A percentile compares a stretch with the other conserved stretches of the same genome.
Evolutionary conservation across 2,113 vertebrate genomes (phyloP).

Genomic region (Brienomyrus longianalis): DNA sequence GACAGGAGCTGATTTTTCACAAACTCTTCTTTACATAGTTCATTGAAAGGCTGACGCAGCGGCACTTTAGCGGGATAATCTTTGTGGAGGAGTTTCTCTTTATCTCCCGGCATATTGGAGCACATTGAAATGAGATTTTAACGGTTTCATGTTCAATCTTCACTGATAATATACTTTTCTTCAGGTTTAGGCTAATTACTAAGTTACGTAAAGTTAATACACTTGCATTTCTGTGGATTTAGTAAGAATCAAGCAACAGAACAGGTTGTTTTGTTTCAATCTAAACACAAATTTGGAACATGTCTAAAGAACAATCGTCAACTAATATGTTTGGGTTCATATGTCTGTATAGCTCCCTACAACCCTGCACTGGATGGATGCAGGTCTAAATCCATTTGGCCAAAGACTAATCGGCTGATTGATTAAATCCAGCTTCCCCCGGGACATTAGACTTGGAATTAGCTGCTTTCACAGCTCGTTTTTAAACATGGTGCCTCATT

Average conservation of each 20-base stretch:
- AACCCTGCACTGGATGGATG: neutral
- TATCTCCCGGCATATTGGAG: neutral
- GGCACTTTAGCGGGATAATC: neutral
- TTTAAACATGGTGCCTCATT: neutral
- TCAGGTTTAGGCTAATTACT: neutral
- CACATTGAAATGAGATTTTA: neutral
- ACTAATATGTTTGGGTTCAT: neutral
- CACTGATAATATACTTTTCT: neutral
- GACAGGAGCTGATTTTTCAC: neutral
- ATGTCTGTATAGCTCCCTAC: neutral
- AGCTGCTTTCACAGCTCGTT: neutral
- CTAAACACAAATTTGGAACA: neutral
- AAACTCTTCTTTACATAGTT: neutral
- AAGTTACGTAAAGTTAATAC: neutral
- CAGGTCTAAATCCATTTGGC: neutral
- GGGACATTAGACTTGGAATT: neutral
- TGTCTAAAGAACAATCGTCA: neutral
- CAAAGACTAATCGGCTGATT: neutral
- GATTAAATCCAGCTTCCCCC: neutral
- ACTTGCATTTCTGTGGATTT: neutral
- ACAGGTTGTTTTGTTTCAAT: neutral
- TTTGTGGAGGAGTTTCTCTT: neutral
- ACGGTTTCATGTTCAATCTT: neutral
- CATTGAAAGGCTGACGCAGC: neutral
- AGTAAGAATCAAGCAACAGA: neutral